Percentiles rank a stretch among this genome's conserved stretches.
These are phyloP conservation scores for Cossypha niveicapilla DNA, from an alignment of 2,797 vertebrate species.

Conservation along the genomic window DNA sequence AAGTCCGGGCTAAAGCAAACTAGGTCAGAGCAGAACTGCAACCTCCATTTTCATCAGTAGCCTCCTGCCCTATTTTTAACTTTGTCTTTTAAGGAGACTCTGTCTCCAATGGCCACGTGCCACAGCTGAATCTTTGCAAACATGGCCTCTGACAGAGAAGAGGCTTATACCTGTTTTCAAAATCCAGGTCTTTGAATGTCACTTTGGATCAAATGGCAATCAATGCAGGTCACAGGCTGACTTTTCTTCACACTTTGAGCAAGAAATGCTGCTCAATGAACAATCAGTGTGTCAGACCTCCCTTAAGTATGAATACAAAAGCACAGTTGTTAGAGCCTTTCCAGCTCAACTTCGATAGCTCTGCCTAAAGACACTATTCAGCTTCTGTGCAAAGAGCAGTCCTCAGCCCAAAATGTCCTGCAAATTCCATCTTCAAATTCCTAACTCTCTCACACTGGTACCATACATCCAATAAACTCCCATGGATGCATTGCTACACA, in stretches of 20 bases:
- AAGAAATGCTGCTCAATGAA: conserved; percentile 7
- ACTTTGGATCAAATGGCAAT: neutral
- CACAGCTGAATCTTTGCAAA: neutral
- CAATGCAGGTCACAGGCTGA: neutral
- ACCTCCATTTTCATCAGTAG: neutral
- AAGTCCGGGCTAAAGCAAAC: neutral
- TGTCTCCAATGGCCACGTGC: neutral
- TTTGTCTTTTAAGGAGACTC: neutral
- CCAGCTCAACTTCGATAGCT: neutral
- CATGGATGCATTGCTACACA: rapidly evolving
- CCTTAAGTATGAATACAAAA: neutral
- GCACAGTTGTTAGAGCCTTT: neutral
- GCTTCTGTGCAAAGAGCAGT: neutral
- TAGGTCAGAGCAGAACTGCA: neutral
- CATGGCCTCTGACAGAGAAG: neutral
- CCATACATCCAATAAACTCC: neutral
- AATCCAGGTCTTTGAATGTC: neutral
- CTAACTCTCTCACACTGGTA: neutral
- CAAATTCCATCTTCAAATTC: neutral
- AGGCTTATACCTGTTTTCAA: neutral
- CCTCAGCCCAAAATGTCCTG: neutral
- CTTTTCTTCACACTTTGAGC: neutral
- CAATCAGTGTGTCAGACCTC: neutral
- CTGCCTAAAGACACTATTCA: neutral
- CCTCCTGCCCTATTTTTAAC: neutral